These are phyloP conservation scores for Pyrrhia umbra DNA, from an alignment of 2,888 invertebrate species.

Conservation along the genomic window DNA sequence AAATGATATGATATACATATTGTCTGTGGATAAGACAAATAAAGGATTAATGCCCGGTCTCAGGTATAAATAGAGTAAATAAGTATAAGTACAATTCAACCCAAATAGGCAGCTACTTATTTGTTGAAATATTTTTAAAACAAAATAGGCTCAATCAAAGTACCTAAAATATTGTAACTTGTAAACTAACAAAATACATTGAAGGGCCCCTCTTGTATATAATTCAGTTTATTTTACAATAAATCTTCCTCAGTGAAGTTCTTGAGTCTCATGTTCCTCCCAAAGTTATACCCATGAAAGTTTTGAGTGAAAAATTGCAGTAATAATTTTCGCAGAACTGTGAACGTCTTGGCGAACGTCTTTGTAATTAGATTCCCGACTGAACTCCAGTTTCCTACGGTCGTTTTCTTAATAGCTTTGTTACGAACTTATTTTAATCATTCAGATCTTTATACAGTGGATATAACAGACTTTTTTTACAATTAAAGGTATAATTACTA, in stretches of 20 bases:
- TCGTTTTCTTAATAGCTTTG: slow-evolving; percentile 79
- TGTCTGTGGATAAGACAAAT: too few species aligned
- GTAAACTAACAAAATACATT: slow-evolving; percentile 67
- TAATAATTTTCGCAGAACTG: slow-evolving; percentile 83
- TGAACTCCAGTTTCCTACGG: slow-evolving; percentile 74
- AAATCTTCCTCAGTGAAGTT: slow-evolving; percentile 74
- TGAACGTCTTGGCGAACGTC: slow-evolving; percentile 77
- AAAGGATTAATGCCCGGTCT: too few species aligned
- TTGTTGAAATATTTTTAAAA: too few species aligned
- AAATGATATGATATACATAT: not conserved
- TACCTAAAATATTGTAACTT: slow-evolving; percentile 38
- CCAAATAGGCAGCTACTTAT: too few species aligned
- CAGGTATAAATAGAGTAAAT: too few species aligned
- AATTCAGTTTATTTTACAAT: slow-evolving; percentile 71
- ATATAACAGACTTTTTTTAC: slow-evolving; percentile 35
- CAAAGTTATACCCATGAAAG: slow-evolving; percentile 77
- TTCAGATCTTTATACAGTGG: slow-evolving; percentile 40
- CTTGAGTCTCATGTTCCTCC: slow-evolving; percentile 69
- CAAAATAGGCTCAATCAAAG: too few species aligned
- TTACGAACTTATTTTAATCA: slow-evolving; percentile 73
- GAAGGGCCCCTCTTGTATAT: slow-evolving; percentile 60
- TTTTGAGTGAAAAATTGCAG: slow-evolving; percentile 86
- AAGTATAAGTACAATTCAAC: too few species aligned
- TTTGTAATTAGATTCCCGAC: slow-evolving; percentile 81
- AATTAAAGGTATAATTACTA: slow-evolving; percentile 40